A percentile compares a stretch with the other conserved stretches of the same genome.
These are phyloP conservation scores for Coreoperca whiteheadi DNA, from an alignment of 2,113 vertebrate species.

Conservation along the genomic window DNA sequence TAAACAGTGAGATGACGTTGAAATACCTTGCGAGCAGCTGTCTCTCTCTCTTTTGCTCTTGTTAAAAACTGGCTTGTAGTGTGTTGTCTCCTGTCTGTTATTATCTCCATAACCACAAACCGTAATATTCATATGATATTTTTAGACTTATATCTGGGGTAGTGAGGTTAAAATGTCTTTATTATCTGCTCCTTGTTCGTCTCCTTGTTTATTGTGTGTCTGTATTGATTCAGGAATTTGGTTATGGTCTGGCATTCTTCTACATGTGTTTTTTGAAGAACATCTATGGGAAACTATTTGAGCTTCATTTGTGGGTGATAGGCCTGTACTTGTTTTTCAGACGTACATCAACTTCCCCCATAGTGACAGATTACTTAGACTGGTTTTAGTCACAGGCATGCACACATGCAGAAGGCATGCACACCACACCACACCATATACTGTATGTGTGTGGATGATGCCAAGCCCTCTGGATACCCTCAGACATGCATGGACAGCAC, in stretches of 20 bases:
- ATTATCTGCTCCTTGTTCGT: not conserved
- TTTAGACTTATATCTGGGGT: not conserved
- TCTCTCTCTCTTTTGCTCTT: not conserved
- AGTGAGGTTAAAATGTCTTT: not conserved
- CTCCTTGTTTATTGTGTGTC: not conserved
- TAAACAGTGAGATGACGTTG: not conserved
- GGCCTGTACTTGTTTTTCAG: conserved; percentile 1
- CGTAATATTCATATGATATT: not conserved
- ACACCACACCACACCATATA: not conserved
- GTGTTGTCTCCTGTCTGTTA: not conserved
- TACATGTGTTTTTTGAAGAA: not conserved
- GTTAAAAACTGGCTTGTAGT: not conserved
- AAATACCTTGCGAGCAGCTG: not conserved
- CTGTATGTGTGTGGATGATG: conserved; percentile 1
- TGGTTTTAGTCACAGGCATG: not conserved
- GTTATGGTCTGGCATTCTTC: not conserved
- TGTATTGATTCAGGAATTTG: not conserved
- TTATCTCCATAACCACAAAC: not conserved
- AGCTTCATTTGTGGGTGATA: not conserved
- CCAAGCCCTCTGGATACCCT: conserved; percentile 18
- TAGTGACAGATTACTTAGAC: not conserved
- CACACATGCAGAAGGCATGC: not conserved
- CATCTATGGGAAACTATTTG: not conserved
- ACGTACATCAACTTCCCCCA: conserved; percentile 33
- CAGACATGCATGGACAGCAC: conserved; percentile 28